phyloP scores from a whole-genome alignment of 2,888 invertebrate species.

The Opisthograptis luteolata region DNA sequence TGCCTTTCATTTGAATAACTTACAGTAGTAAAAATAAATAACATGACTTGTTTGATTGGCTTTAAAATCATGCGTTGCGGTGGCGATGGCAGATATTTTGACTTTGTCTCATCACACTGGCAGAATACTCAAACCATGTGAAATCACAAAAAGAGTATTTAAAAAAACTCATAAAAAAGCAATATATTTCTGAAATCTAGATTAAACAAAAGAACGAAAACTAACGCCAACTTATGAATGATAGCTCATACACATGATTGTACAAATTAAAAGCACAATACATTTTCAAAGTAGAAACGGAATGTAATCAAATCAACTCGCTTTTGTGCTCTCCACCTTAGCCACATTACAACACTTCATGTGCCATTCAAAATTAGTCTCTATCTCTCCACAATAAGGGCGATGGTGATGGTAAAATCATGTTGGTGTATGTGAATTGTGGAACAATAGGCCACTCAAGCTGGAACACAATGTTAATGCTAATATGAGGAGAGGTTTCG shows the following conservation, averaged over 20 bases:
- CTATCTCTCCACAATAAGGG: slow-evolving; percentile 25
- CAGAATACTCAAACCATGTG: too few species aligned
- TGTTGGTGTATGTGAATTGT: slow-evolving; percentile 44
- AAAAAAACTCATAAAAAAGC: neutral
- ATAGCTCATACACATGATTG: slow-evolving; percentile 28
- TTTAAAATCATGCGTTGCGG: too few species aligned
- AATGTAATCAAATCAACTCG: slow-evolving; percentile 70
- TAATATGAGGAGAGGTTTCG: slow-evolving; percentile 61
- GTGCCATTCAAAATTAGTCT: slow-evolving; percentile 34
- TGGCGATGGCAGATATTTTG: too few species aligned
- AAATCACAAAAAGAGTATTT: too few species aligned
- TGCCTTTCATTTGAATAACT: too few species aligned
- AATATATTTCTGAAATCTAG: neutral
- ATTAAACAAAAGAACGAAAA: neutral
- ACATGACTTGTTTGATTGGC: too few species aligned
- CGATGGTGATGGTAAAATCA: slow-evolving; percentile 12
- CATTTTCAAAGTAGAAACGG: slow-evolving; percentile 52
- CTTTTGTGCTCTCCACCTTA: slow-evolving; percentile 48
- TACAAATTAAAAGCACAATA: slow-evolving; percentile 49
- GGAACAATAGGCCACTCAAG: slow-evolving; percentile 66
- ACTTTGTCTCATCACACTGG: too few species aligned
- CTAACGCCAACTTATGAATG: slow-evolving; percentile 21
- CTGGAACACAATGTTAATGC: slow-evolving; percentile 65
- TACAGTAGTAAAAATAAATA: too few species aligned
- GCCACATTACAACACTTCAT: slow-evolving; percentile 23